A percentile compares a stretch with the other conserved stretches of the same genome.
phyloP scores from a whole-genome alignment of 2,888 invertebrate genomes.

The Conus canariensis region DNA sequence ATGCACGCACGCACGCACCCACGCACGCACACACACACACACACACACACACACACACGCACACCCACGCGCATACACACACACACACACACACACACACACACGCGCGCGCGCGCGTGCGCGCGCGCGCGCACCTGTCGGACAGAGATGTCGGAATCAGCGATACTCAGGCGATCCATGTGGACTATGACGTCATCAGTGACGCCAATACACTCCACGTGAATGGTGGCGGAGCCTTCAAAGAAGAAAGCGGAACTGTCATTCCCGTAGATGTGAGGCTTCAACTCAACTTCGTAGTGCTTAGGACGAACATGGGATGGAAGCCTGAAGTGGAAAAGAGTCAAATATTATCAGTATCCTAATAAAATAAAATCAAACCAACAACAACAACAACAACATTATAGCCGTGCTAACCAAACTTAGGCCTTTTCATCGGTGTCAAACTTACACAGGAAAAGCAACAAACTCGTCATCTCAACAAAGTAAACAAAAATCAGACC shows the following conservation, averaged over 20 bases:
- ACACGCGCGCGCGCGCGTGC: too few relatives aligned
- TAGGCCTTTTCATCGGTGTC: too few relatives aligned
- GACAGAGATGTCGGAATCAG: background rate
- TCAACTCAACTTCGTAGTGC: conserved; percentile 59
- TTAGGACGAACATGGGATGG: conserved; percentile 58
- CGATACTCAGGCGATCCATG: conserved; percentile 46
- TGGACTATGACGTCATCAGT: conserved; percentile 88
- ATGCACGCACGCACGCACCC: too few relatives aligned
- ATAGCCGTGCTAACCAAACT: too few relatives aligned
- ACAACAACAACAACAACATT: background rate
- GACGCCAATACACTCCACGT: conserved; percentile 49
- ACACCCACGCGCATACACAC: background rate
- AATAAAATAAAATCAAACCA: background rate
- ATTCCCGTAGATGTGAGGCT: conserved; percentile 63
- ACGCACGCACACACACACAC: background rate
- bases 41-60: background rate
- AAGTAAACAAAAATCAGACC: too few relatives aligned
- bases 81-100: background rate
- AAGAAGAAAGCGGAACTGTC: conserved; percentile 57
- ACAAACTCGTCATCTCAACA: too few relatives aligned
- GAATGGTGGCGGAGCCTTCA: conserved; percentile 55
- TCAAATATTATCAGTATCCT: too few relatives aligned
- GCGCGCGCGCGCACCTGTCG: background rate
- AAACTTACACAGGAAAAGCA: too few relatives aligned
- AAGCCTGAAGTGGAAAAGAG: conserved; percentile 41